Evolutionary conservation across 2,113 vertebrate genomes (phyloP).

Genomic region (Lepus europaeus): DNA sequence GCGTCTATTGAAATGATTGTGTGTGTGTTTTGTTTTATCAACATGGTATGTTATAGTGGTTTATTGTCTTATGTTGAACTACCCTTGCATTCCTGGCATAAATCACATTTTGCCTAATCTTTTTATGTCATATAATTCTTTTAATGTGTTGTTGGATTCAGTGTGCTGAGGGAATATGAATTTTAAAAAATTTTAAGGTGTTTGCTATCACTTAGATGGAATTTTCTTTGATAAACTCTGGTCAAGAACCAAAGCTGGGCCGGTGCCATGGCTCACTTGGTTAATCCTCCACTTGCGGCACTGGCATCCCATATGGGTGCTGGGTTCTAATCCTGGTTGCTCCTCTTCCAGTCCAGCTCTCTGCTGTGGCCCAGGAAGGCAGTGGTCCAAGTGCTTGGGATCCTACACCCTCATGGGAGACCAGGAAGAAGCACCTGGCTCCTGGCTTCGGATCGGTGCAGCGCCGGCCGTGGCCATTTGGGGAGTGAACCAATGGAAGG

Average conservation of each 20-base stretch:
- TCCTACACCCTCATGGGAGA: no score
- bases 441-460: no score
- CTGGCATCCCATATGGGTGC: no score
- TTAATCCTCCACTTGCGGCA: no score
- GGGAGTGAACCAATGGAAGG: no score
- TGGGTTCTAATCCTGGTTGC: no score
- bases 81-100: not conserved
- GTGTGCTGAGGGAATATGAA: not conserved
- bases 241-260: not conserved
- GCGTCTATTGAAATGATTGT: not conserved
- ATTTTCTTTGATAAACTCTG: not conserved
- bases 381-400: no score
- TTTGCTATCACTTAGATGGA: not conserved
- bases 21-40: not conserved
- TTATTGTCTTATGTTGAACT: not conserved
- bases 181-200: not conserved
- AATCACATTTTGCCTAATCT: not conserved
- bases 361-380: no score
- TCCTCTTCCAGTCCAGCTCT: no score
- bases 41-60: rapidly evolving
- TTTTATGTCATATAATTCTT: not conserved
- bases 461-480: no score
- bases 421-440: no score
- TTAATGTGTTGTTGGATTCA: not conserved
- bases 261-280: no score